Percentiles rank a stretch among this genome's conserved stretches.
Conservation (phyloP, 2,888 invertebrate species). For the Dryococelus australis region DNA sequence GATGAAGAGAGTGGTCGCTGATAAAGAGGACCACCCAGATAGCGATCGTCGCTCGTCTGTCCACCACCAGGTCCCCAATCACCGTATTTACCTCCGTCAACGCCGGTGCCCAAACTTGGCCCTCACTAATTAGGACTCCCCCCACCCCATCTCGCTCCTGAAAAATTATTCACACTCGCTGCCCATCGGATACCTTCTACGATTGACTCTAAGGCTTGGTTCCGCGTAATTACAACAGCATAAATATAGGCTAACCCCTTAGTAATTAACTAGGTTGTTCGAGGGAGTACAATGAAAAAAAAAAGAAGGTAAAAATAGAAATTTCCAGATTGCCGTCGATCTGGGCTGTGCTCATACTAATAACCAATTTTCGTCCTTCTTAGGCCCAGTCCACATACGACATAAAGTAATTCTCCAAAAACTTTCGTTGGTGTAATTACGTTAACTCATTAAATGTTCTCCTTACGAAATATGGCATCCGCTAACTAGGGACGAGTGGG, state of each 20-base stretch:
- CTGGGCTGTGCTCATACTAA: background rate
- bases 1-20: background rate
- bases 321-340: background rate
- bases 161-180: background rate
- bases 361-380: background rate
- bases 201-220: background rate
- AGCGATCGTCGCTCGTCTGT: background rate
- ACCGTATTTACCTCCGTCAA: background rate
- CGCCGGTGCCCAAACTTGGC: background rate
- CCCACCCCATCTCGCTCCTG: background rate
- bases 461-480: background rate
- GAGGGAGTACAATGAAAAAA: background rate
- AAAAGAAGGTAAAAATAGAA: background rate
- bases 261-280: background rate
- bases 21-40: background rate
- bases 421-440: background rate
- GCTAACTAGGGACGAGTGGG: background rate
- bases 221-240: background rate
- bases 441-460: background rate
- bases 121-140: background rate
- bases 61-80: background rate
- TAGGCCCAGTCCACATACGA: background rate
- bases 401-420: background rate
- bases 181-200: background rate
- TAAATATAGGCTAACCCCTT: constrained; percentile 8